Evolutionary conservation across 2,113 vertebrate species (phyloP).

Genomic region (Notiomystis cincta): DNA sequence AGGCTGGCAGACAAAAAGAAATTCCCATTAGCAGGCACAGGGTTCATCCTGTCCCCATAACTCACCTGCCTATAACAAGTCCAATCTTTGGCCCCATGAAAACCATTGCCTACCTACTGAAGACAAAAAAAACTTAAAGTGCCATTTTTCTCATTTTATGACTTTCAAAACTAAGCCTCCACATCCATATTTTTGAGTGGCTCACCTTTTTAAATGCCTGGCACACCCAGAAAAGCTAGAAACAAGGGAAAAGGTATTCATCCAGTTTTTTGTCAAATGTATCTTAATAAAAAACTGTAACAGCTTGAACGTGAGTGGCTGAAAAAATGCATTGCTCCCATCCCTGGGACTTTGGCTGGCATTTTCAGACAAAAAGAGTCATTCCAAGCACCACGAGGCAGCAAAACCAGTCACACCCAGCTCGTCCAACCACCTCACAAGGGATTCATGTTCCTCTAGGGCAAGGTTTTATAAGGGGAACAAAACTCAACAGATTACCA

Average conservation of each 20-base stretch:
- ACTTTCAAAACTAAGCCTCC: neutral
- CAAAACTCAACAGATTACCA: neutral
- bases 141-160: neutral
- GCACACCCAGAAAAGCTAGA: neutral
- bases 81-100: neutral
- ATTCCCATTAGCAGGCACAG: accelerated
- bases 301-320: neutral
- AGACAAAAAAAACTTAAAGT: neutral
- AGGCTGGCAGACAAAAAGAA: neutral
- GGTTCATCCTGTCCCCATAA: neutral
- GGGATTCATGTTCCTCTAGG: neutral
- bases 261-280: neutral
- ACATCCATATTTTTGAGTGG: neutral
- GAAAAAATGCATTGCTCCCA: neutral
- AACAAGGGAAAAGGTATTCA: neutral
- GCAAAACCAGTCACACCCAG: neutral
- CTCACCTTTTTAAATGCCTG: neutral
- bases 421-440: neutral
- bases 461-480: neutral
- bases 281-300: neutral
- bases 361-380: neutral
- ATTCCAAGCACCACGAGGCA: neutral
- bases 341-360: neutral
- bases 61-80: neutral
- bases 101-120: neutral